phyloP scores from a whole-genome alignment of 2,113 vertebrate genomes.

The Isichthys henryi region DNA sequence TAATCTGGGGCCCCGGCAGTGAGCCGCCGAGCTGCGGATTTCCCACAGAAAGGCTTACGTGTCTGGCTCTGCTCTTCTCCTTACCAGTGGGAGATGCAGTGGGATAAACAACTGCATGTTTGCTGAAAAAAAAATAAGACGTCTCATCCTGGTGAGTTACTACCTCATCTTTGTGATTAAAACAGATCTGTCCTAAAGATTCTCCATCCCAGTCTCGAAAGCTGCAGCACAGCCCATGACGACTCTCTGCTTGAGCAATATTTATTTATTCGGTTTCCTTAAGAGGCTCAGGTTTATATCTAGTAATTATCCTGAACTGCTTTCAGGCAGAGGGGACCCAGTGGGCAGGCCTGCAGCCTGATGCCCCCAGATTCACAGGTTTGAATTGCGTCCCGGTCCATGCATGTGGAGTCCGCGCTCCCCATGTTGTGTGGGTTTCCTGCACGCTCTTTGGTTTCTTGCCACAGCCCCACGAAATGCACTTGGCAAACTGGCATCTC shows the following conservation, averaged over 20 bases:
- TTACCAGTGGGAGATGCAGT: conserved; percentile 25
- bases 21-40: conserved; percentile 36
- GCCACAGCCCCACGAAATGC: not conserved
- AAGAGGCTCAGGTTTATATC: not conserved
- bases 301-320: not conserved
- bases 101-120: conserved; percentile 29
- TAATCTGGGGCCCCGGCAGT: conserved; percentile 28
- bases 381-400: not conserved
- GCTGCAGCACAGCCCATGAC: not conserved
- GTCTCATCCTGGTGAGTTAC: not conserved
- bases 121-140: conserved; percentile 3
- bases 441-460: not conserved
- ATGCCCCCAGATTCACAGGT: not conserved
- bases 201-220: not conserved
- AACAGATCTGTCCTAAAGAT: conserved; percentile 7
- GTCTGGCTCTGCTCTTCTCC: conserved; percentile 34
- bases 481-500: not conserved
- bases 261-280: not conserved
- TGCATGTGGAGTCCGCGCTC: not conserved
- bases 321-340: not conserved
- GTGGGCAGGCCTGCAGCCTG: not conserved
- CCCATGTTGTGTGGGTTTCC: not conserved
- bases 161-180: not conserved
- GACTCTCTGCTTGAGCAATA: not conserved
- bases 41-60: conserved; percentile 40